Evolutionary conservation across 2,888 invertebrate genomes (phyloP), one percentile per base, ranked within the genome.

Genomic region (Nomada lathburiana): DNA sequence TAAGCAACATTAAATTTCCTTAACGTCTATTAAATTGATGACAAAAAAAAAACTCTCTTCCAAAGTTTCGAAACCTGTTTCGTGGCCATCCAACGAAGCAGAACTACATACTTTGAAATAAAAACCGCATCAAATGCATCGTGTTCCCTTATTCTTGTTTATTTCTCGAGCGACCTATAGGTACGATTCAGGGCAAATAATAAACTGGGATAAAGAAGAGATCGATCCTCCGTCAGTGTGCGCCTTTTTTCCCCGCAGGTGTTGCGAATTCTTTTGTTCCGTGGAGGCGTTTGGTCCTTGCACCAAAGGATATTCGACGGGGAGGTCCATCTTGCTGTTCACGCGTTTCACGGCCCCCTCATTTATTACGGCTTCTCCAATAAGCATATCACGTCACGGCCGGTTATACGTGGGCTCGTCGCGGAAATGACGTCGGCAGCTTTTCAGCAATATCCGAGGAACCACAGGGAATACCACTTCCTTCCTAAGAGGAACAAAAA

Each of bases 381-480:
- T 85, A 84, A 87, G 88, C 89, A 83, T 86, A 89, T 89, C 89
- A 86, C 84, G 87, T 88, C 86, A 89, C 88, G 87, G 85, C 72
- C 70, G 60, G 75, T 81, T 85, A 77, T 85, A 74, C 64, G 62
- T 74, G 71, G 81, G 26, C 63, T 68, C 73, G 29, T 77, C 78
- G 80, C 82, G 87, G 88, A 87, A 88, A 88, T 89, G 89, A 89
- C 85, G 81, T 82, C 67, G 64, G 79, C 87, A 60, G 59, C 23
- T 82, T 84, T 80, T 84, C 84, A 67, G 69, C 72, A 42, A 84
- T 85, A 72, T 69, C 63, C 75, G 68, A 82, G 75, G 82, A 73
- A 68, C 59, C 52, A 63, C 59, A 13, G 18, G 53, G 53, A 52
- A 74, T 73, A 68, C 73, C 73, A 73, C 76, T 85, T 84, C 85